Evolutionary conservation across 2,888 invertebrate genomes (phyloP).

Genomic region (Elaeidobius kamerunicus): DNA sequence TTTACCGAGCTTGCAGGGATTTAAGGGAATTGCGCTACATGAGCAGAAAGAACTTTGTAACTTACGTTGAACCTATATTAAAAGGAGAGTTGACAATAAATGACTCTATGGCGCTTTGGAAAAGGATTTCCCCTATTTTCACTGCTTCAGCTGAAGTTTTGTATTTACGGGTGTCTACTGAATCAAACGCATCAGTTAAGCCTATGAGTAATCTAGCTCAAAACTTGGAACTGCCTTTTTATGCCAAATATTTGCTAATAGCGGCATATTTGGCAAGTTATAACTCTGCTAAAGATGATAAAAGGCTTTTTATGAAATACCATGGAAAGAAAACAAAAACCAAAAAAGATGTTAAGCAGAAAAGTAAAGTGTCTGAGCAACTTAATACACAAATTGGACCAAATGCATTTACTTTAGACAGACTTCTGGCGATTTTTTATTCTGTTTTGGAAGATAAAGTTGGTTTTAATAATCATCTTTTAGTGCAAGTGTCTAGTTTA

Average conservation of each 20-base stretch:
- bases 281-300: slow-evolving; percentile 86
- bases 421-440: slow-evolving; percentile 43
- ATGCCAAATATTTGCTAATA: slow-evolving; percentile 85
- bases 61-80: slow-evolving; percentile 77
- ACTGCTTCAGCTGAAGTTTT: slow-evolving; percentile 72
- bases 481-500: slow-evolving; percentile 83
- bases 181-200: slow-evolving; percentile 25
- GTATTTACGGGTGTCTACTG: slow-evolving; percentile 61
- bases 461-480: slow-evolving; percentile 80
- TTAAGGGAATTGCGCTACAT: slow-evolving; percentile 78
- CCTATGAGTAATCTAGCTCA: slow-evolving; percentile 52
- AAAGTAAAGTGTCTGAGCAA: slow-evolving; percentile 57
- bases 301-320: slow-evolving; percentile 78
- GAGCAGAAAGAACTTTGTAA: slow-evolving; percentile 70
- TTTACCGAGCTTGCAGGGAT: slow-evolving; percentile 81
- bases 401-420: slow-evolving; percentile 54
- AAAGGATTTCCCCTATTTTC: slow-evolving; percentile 72
- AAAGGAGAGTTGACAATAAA: slow-evolving; percentile 59
- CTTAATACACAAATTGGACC: slow-evolving; percentile 75
- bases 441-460: slow-evolving; percentile 77
- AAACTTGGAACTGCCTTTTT: slow-evolving; percentile 79
- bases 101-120: slow-evolving; percentile 74
- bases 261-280: slow-evolving; percentile 92
- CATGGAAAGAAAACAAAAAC: slow-evolving; percentile 71
- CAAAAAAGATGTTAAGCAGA: slow-evolving; percentile 58